Base-by-base conservation (phyloP, 1,140 invertebrate species). In the Saxidomus purpurata region DNA sequence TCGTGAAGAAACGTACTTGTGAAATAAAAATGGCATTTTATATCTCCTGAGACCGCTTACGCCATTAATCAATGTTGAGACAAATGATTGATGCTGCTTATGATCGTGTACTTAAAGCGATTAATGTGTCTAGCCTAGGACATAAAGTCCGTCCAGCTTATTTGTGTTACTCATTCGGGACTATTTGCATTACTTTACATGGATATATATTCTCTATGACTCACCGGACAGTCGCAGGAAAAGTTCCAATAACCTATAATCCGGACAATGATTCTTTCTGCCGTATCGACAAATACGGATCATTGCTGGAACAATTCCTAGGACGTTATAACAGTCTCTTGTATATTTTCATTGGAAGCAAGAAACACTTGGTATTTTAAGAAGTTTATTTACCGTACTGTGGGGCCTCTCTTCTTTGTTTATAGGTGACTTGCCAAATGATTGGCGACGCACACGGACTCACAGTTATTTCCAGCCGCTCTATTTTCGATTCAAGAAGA, bases 361-460 rank as follows among this genome's bases (percentile, higher is more conserved):
- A 22, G 63, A 67, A 15, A 67, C 28, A 67, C 8, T 31, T 67
- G 13, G 63, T 31, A 67, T 67, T 67, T 4, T 9, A 76, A 34
- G 71, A 43, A 6, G 15, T 17, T 36, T 67, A 67, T 47, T 69
- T 83, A 83, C 87, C 79, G 52, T 74, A 83, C 61, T 61, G 34
- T 19, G 59, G 9, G 22, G 19, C 0, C 8, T 88, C 77, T 19
- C 25, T 25, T 11, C 40, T 28, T 43, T 36, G 49, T 52, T 82
- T 76, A 28, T 74, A 74, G 6, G 80, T 83, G n/a, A 89, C 87
- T 47, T 71, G 63, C 89, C 89, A 90, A 49, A 80, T 67, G 25
- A 90, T 86, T n/a, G 76, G 74, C 19, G 89, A 90, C 13, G 89
- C 89, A 71, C 89, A 90, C 25, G 89, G 89, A 22, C 55, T 77